Evolutionary conservation across 1,140 invertebrate genomes (phyloP), one percentile per base, ranked within the genome.

Genomic region (Ceratosolen solmsi): DNA sequence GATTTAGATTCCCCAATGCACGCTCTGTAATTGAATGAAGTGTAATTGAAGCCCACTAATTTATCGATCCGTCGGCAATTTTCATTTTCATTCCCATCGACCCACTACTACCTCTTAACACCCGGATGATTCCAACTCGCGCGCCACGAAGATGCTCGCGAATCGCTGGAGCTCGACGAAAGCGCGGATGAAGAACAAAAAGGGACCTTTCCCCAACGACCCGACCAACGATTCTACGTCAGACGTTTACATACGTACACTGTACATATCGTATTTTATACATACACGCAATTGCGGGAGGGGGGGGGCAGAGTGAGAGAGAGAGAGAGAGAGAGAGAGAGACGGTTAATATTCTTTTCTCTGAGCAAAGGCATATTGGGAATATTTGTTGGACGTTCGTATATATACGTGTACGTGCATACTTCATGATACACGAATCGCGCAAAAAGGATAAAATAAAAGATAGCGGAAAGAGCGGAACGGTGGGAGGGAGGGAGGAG

Each of bases 361-460:
- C 38, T 80, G 25, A 49, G 30, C 56, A 33, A 41, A 56, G 25
- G 38, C 27, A 80, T 63, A 74, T 80, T 74, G 71, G 56, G 30
- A 74, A 72, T 80, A 54, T 80, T 20, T 41, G 20, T 25, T 46
- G 25, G 46, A 20, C 54, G 33, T 3, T 25, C 30, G 20, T 51
- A 7, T n/a, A 17, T 20, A 11, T 36, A 30, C 49, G 3, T 11
- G 38, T 1, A 56, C 33, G 30, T 33, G 46, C n/a, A 65, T 65
- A 30, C 49, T 38, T n/a, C 4, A 15, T 8, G 63, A 58, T 63
- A 38, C 75, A 41, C 38, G 60, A 33, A 65, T 49, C 75, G 38
- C 27, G 79, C 30, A 25, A 51, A 65, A 54, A 65, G 70, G 20
- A 22, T 33, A 20, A 41, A 54, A 63, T n/a, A 33, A 41, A 46